Base-by-base conservation (phyloP, 2,113 vertebrate genomes). In the Stegastes partitus region DNA sequence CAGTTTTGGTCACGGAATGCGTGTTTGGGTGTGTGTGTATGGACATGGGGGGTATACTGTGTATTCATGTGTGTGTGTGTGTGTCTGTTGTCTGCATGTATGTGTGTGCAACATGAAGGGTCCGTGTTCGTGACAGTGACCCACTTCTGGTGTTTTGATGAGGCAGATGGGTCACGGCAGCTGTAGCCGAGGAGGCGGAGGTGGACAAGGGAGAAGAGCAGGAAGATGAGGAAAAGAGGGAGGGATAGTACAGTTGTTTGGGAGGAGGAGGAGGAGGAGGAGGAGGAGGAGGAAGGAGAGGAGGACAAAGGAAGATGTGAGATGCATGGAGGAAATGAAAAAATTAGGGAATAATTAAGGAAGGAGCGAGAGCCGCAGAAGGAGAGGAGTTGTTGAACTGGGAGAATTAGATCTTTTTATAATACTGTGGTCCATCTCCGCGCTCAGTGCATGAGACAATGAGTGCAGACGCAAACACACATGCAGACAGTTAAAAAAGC, bases 91-190 rank as follows among this genome's bases (percentile, higher is more conserved):
- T 78, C 51, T 71, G 59, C 11, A 42, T 58, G 63, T 71, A 34
- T 82, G 55, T 83, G 83, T 72, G 81, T 66, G 57, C 78, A 68
- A 74, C 39, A 58, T 72, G 69, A 73, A 80, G 70, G 73, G 81
- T 90, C 79, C 31, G 57, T 81, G 79, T 83, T 77, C 67, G 78
- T 90, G 91, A 91, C 92, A 89, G 86, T 92, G 93, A 94, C 93
- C 93, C 89, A 93, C 76, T 93, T 94, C 86, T 93, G 80, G 84
- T 91, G 91, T 94, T 93, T 91, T 90, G 83, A 92, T 87, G 85
- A 91, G 80, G 78, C 91, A 91, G 87, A 90, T 89, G 89, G 89
- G 81, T 90, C 83, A 91, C 54, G 84, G 82, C 88, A 91, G 91
- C 87, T 89, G 86, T 66, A 87, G 86, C 72, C n/a, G 76, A 75